These are phyloP conservation scores for Poeciliopsis presidionis DNA, from an alignment of 2,797 vertebrate genomes.

Conservation along the genomic window DNA sequence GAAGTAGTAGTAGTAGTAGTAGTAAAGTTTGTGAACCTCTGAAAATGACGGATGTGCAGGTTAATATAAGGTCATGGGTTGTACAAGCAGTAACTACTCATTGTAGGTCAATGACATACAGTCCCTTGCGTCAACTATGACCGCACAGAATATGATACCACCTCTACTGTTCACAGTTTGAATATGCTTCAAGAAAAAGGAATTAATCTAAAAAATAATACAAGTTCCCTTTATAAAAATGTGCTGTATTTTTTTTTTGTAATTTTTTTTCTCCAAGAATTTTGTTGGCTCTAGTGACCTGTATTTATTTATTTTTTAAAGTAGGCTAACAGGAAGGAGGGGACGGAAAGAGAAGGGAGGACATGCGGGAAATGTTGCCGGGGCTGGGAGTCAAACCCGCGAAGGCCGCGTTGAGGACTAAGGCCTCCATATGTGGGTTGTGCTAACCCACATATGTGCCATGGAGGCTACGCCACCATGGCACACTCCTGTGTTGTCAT, in stretches of 20 bases:
- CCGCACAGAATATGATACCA: not conserved
- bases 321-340: too few species aligned
- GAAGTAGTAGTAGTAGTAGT: not conserved
- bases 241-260: too few species aligned
- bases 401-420: too few species aligned
- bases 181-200: not conserved
- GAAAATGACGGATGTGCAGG: constrained; percentile 7
- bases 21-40: constrained; percentile 1
- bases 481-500: not conserved
- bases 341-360: too few species aligned
- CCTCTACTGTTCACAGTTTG: not conserved
- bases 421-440: too few species aligned
- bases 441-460: too few species aligned
- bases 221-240: not conserved
- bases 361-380: too few species aligned
- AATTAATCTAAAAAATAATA: not conserved
- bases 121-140: constrained; percentile 11
- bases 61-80: not conserved
- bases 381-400: too few species aligned
- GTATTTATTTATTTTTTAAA: too few species aligned
- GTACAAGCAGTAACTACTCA: constrained; percentile 10
- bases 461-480: too few species aligned
- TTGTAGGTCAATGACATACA: constrained; percentile 4
- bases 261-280: too few species aligned
- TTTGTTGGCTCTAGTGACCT: too few species aligned